phyloP scores from a whole-genome alignment of 2,113 vertebrate species.

The Embiotoca jacksoni region DNA sequence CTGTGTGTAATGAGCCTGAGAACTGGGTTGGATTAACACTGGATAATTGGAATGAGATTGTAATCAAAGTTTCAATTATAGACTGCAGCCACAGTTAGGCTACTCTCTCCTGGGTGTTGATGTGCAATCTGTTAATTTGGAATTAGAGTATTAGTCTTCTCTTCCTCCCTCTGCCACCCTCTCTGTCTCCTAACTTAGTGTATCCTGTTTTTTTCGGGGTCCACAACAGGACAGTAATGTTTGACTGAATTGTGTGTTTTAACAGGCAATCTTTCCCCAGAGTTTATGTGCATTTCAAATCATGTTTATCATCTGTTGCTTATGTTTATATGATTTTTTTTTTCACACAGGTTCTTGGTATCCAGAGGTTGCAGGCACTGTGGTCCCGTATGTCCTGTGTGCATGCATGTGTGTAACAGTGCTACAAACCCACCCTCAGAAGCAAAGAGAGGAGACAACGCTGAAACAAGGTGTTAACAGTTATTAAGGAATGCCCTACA shows the following conservation, averaged over 20 bases:
- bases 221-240: conserved; percentile 13
- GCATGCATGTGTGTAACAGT: background rate
- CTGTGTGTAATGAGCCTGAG: conserved; percentile 59
- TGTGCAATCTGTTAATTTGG: conserved; percentile 57
- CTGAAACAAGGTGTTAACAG: background rate
- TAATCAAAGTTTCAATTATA: conserved; percentile 72
- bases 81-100: conserved; percentile 41
- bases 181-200: conserved; percentile 4
- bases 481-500: background rate
- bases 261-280: background rate
- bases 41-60: conserved; percentile 63
- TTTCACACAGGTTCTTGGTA: background rate
- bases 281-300: background rate
- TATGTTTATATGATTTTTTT: background rate
- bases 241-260: background rate
- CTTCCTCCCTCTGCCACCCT: background rate
- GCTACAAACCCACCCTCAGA: background rate
- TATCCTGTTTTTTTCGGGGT: background rate
- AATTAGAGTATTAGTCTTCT: conserved; percentile 49
- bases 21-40: conserved; percentile 64
- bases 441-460: background rate
- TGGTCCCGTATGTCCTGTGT: background rate
- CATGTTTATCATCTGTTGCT: no score
- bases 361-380: background rate
- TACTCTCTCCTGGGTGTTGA: conserved; percentile 39